These are phyloP conservation scores for Crenichthys baileyi DNA, from an alignment of 2,797 vertebrate species.

Conservation along the genomic window DNA sequence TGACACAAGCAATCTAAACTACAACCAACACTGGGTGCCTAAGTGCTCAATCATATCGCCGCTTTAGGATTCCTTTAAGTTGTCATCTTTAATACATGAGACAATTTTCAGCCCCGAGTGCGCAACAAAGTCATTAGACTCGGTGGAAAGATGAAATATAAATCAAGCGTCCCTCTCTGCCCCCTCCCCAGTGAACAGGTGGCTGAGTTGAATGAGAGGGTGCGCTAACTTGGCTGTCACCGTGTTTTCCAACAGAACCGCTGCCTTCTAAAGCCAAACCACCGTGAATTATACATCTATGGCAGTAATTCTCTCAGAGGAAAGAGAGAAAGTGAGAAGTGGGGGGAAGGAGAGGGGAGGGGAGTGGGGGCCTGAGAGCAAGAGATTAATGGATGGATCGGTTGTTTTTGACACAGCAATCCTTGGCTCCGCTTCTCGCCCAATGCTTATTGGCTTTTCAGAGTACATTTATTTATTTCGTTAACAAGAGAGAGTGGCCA, in stretches of 20 bases:
- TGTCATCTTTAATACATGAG: slow-evolving; percentile 81
- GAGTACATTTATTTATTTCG: slow-evolving; percentile 82
- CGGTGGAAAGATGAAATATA: slow-evolving; percentile 81
- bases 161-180: slow-evolving; percentile 76
- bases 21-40: slow-evolving; percentile 59
- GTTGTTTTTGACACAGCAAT: slow-evolving; percentile 79
- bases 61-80: slow-evolving; percentile 76
- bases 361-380: slow-evolving; percentile 67
- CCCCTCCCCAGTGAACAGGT: slow-evolving; percentile 82
- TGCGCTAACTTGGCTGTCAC: slow-evolving; percentile 83
- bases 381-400: slow-evolving; percentile 81
- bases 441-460: slow-evolving; percentile 82
- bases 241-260: slow-evolving; percentile 82
- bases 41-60: slow-evolving; percentile 72
- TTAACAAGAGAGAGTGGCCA: slow-evolving; percentile 78
- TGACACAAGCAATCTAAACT: slow-evolving; percentile 71
- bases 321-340: slow-evolving; percentile 52
- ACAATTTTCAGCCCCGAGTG: slow-evolving; percentile 61
- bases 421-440: slow-evolving; percentile 77
- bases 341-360: slow-evolving; percentile 39
- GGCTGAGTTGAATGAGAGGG: slow-evolving; percentile 82
- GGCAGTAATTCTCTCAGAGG: slow-evolving; percentile 81
- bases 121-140: slow-evolving; percentile 77
- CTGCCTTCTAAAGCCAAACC: slow-evolving; percentile 83
- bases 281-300: slow-evolving; percentile 85